Evolutionary conservation across 1,140 invertebrate species (phyloP).

Genomic region (Aphelinus certus): DNA sequence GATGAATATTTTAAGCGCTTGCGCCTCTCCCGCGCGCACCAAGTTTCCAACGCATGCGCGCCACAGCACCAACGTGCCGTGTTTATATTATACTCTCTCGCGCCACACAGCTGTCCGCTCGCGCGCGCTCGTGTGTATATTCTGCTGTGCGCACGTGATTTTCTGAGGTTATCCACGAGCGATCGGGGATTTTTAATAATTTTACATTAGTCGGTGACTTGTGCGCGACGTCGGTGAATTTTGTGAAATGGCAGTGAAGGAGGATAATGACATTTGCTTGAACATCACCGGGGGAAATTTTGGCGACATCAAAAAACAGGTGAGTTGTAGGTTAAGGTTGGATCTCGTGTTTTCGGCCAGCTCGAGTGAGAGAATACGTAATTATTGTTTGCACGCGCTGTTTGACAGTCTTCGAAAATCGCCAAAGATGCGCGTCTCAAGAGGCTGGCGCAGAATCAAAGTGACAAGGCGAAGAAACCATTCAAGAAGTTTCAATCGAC

Average conservation of each 20-base stretch:
- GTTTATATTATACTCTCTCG: neutral
- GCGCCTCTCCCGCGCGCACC: neutral
- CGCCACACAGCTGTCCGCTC: neutral
- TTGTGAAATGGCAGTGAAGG: conserved; percentile 21
- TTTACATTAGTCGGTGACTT: conserved; percentile 1
- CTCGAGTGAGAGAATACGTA: neutral
- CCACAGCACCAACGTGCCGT: neutral
- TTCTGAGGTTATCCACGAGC: conserved; percentile 40
- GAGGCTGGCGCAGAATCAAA: conserved; percentile 1
- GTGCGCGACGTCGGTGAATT: neutral
- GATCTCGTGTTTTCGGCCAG: neutral
- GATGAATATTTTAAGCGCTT: conserved; percentile 32
- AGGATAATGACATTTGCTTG: conserved; percentile 55
- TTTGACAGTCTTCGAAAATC: conserved; percentile 21
- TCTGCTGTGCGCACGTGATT: conserved; percentile 32
- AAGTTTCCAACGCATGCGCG: conserved; percentile 36
- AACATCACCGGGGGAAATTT: conserved; percentile 46
- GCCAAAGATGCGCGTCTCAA: conserved; percentile 2
- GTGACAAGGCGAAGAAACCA: neutral
- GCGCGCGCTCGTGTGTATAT: neutral
- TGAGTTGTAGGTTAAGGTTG: conserved; percentile 47
- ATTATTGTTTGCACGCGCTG: conserved; percentile 3
- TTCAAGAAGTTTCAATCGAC: conserved; percentile 12
- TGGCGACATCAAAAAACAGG: conserved; percentile 32
- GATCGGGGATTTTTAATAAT: neutral